Percentiles rank a stretch among this genome's conserved stretches.
Conservation (phyloP, 2,888 invertebrate species). For the Pyrrhia umbra region DNA sequence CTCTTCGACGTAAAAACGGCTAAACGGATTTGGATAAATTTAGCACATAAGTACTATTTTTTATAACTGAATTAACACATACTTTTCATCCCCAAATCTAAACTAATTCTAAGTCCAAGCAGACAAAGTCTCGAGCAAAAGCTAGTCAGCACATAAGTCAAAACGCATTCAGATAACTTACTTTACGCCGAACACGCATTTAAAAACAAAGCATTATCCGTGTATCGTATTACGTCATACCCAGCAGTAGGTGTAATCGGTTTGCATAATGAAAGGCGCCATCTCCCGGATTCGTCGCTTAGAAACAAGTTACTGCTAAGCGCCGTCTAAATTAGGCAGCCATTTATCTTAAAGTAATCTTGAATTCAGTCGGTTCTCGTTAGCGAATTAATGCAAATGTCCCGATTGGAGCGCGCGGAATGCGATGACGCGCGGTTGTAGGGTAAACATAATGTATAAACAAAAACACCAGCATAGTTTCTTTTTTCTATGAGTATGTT, state of each 20-base stretch:
- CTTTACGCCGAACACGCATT: not conserved
- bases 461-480: constrained; percentile 67
- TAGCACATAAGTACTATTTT: too few species aligned
- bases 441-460: constrained; percentile 71
- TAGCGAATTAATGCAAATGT: constrained; percentile 83
- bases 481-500: constrained; percentile 43
- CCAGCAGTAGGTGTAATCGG: constrained; percentile 47
- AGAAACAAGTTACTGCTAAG: constrained; percentile 73
- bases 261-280: constrained; percentile 66
- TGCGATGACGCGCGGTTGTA: constrained; percentile 69
- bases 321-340: constrained; percentile 76
- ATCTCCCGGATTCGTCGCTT: constrained; percentile 69
- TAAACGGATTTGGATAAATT: too few species aligned
- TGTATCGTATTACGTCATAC: constrained; percentile 47
- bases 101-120: too few species aligned
- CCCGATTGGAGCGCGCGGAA: constrained; percentile 69
- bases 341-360: constrained; percentile 75
- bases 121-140: too few species aligned
- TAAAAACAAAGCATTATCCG: constrained; percentile 29
- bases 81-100: too few species aligned
- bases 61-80: too few species aligned
- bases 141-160: too few species aligned
- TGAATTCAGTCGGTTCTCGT: constrained; percentile 74
- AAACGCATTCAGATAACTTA: not conserved
- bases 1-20: too few species aligned